Conservation (phyloP, 2,113 vertebrate species). For the Phyllostomus hastatus region DNA sequence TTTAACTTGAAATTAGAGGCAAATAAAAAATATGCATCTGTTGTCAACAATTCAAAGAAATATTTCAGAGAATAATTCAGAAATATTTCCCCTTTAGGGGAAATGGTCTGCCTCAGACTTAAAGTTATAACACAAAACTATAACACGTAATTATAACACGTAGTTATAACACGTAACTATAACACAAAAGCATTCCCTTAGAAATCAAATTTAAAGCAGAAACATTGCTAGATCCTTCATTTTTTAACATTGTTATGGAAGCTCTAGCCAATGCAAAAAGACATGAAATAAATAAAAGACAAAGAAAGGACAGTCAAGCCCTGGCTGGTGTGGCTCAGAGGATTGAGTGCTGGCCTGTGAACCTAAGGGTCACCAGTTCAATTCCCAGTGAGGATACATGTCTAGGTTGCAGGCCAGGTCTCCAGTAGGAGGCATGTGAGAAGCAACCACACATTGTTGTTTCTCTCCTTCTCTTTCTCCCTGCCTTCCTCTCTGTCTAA, state of each 20-base stretch:
- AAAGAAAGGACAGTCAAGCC: neutral
- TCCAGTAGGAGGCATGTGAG: too few species aligned
- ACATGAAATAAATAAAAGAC: neutral
- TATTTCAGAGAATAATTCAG: neutral
- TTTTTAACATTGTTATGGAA: neutral
- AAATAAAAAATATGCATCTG: neutral
- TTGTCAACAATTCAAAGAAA: conserved; percentile 14
- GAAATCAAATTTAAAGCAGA: conserved; percentile 28
- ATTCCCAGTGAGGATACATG: too few species aligned
- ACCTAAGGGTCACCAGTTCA: too few species aligned
- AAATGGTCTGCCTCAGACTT: neutral
- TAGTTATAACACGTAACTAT: neutral
- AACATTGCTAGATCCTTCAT: neutral
- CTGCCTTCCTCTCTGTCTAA: too few species aligned
- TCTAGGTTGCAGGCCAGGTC: too few species aligned
- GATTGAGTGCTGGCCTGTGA: too few species aligned
- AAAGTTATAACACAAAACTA: neutral
- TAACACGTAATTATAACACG: neutral
- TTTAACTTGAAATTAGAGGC: conserved; percentile 12
- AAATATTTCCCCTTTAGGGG: neutral
- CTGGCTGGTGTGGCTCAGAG: too few species aligned
- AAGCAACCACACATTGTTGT: too few species aligned
- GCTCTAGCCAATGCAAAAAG: neutral
- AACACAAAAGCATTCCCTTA: neutral
- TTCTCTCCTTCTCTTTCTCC: too few species aligned